Evolutionary conservation across 2,888 invertebrate species (phyloP).

Genomic region (Cephus spinipes): DNA sequence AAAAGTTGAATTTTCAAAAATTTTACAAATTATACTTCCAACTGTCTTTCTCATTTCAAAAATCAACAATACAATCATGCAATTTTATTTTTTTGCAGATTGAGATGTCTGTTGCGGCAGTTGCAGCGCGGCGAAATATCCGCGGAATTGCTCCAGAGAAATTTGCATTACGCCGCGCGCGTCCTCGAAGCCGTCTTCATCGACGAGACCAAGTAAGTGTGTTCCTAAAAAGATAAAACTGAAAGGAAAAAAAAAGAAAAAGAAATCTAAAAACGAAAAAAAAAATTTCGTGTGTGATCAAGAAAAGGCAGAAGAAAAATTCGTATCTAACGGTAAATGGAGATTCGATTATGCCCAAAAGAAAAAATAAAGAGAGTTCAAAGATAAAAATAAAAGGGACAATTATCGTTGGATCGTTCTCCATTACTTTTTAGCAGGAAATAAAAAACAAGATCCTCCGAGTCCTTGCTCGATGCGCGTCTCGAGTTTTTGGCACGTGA

Average conservation of each 20-base stretch:
- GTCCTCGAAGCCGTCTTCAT: slow-evolving; percentile 94
- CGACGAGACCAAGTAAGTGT: slow-evolving; percentile 91
- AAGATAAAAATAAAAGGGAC: neutral
- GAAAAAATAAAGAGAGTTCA: neutral
- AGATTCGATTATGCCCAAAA: neutral
- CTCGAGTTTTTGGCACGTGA: neutral
- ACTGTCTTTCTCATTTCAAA: no score
- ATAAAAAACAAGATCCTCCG: neutral
- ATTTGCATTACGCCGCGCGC: slow-evolving; percentile 92
- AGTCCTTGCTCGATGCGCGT: neutral
- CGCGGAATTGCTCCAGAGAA: slow-evolving; percentile 89
- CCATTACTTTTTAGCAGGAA: neutral
- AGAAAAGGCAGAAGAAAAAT: neutral
- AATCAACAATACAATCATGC: neutral
- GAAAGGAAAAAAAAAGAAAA: neutral
- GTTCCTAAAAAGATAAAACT: slow-evolving; percentile 13
- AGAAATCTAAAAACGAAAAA: neutral
- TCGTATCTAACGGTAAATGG: neutral
- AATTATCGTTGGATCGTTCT: neutral
- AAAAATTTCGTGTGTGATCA: neutral
- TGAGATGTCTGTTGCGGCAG: slow-evolving; percentile 90
- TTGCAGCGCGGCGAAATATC: slow-evolving; percentile 89
- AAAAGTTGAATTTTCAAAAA: neutral
- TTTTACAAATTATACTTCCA: neutral
- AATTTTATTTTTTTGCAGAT: slow-evolving; percentile 71